Evolutionary conservation across 2,797 vertebrate genomes (phyloP), one percentile per base, ranked within the genome.

Genomic region (Geotrypetes seraphini): DNA sequence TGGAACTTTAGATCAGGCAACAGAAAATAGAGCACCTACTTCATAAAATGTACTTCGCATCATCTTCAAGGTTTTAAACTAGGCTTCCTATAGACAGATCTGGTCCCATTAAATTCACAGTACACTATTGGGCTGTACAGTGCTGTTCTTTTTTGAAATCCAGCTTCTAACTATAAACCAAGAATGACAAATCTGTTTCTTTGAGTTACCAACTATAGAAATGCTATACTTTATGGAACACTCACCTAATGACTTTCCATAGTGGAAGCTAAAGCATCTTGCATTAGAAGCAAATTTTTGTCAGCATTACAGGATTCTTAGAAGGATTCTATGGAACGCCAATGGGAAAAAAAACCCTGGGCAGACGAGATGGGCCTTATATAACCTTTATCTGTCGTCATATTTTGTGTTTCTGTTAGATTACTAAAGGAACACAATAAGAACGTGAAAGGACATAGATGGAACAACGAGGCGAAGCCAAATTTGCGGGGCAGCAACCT

Each of bases 121-220:
- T 57, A 63, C 56, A 57, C 40, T 28, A 43, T 28, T 30, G 28
- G 71, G 52, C 39, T 63, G 39, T 48, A 45, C 69, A 68, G 40
- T 37, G 33, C 43, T 51, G 39, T 39, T 60, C 36, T 66, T n/a
- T n/a, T 50, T 47, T 46, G 36, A 73, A 75, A 68, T 43, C 33
- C 22, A 47, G 43, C 46, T 50, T 67, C 50, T 56, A 69, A 60
- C 58, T 53, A 45, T 60, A 64, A 72, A 63, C 33, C 14, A 54
- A 41, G 47, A 66, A 53, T 68, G 56, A 58, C 19, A 38, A 66
- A 42, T 63, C 60, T 65, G 63, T 60, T 71, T 62, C 40, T 58
- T 31, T 50, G 70, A 60, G 52, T 44, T 63, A 61, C 33, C 66
- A 63, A 61, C 49, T 60, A 69, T 5, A 52, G 39, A 55, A 67